phyloP scores from a whole-genome alignment of 1,140 invertebrate species.

The Venustaconcha ellipsiformis region DNA sequence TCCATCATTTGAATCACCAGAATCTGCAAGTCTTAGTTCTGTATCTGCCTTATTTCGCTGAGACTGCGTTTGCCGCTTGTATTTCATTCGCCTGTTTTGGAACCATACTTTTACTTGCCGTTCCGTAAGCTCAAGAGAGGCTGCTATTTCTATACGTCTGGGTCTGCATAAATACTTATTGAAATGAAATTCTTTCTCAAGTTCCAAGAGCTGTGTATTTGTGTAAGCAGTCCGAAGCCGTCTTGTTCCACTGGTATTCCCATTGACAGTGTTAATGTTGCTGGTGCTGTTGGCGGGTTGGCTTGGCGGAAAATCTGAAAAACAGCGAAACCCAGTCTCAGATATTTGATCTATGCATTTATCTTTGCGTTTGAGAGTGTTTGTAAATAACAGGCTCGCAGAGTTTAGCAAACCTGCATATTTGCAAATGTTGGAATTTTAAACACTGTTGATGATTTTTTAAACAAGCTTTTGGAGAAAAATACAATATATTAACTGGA shows the following conservation, averaged over 20 bases:
- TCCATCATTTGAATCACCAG: not conserved
- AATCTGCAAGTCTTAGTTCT: not conserved
- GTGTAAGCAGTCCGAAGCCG: slow-evolving; percentile 93
- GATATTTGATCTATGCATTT: no score
- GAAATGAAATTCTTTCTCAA: slow-evolving; percentile 93
- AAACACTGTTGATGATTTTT: no score
- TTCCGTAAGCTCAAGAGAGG: slow-evolving; percentile 78
- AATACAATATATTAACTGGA: no score
- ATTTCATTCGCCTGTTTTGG: slow-evolving; percentile 64
- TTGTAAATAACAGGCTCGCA: no score
- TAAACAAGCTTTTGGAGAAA: no score
- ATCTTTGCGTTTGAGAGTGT: no score
- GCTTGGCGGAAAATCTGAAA: slow-evolving; percentile 26
- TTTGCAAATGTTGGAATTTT: no score
- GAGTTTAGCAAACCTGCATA: no score
- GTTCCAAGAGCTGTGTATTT: slow-evolving; percentile 97
- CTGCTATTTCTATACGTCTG: slow-evolving; percentile 85
- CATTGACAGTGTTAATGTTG: slow-evolving; percentile 24
- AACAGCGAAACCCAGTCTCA: slow-evolving; percentile 3
- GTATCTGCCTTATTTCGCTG: not conserved
- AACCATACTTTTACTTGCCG: slow-evolving; percentile 65
- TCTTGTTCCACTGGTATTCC: slow-evolving; percentile 60
- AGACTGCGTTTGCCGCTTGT: slow-evolving; percentile 59
- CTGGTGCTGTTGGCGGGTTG: slow-evolving; percentile 15
- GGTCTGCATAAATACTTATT: slow-evolving; percentile 86